A percentile compares a stretch with the other conserved stretches of the same genome.
Evolutionary conservation across 2,888 invertebrate genomes (phyloP).

Genomic region (Chesias legatella): DNA sequence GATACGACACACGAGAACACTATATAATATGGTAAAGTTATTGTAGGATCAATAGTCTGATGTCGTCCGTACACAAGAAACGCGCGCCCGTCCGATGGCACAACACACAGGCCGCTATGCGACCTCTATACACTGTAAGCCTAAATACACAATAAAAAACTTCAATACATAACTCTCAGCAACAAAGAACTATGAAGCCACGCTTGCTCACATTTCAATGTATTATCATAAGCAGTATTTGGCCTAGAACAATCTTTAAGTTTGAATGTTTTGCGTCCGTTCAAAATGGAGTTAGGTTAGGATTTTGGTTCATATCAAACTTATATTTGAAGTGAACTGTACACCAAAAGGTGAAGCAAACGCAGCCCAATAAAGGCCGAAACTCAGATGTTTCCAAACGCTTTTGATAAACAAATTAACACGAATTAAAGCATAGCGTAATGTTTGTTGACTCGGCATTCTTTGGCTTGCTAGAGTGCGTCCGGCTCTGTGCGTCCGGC

Average conservation of each 20-base stretch:
- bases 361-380: constrained; percentile 36
- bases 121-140: constrained; percentile 59
- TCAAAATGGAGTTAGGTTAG: too few species aligned
- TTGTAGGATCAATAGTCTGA: too few species aligned
- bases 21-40: too few species aligned
- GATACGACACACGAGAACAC: too few species aligned
- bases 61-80: constrained; percentile 5
- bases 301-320: too few species aligned
- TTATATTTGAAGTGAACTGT: too few species aligned
- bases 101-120: constrained; percentile 61
- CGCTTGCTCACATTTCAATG: neutral
- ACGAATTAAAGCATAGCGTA: constrained; percentile 72
- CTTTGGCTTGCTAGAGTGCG: constrained; percentile 67
- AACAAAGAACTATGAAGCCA: constrained; percentile 62
- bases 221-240: neutral
- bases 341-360: too few species aligned
- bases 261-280: too few species aligned
- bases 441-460: constrained; percentile 69
- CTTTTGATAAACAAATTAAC: constrained; percentile 43
- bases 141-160: constrained; percentile 64
- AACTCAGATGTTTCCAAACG: constrained; percentile 54
- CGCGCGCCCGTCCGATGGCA: constrained; percentile 51
- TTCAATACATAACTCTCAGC: constrained; percentile 66
- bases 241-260: too few species aligned
- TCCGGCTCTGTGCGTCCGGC: too few species aligned